A percentile compares a stretch with the other conserved stretches of the same genome.
Evolutionary conservation across 2,113 vertebrate species (phyloP).

Genomic region (Sapayoa aenigma): DNA sequence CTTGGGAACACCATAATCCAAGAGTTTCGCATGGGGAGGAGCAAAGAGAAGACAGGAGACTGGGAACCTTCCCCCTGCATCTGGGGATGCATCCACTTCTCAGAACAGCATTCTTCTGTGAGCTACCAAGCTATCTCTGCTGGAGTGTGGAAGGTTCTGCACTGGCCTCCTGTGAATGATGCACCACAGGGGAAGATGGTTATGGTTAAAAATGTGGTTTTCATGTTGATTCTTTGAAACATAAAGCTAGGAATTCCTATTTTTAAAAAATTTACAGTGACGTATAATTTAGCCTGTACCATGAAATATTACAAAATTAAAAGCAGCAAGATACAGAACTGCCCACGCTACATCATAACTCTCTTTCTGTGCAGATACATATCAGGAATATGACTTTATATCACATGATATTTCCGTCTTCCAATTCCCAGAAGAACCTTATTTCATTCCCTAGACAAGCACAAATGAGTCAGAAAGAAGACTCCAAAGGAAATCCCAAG

Average conservation of each 20-base stretch:
- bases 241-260: neutral
- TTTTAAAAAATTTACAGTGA: neutral
- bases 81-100: neutral
- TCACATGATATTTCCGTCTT: neutral
- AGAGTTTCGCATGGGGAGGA: neutral
- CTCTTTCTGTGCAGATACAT: neutral
- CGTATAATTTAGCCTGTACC: neutral
- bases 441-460: neutral
- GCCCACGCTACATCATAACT: neutral
- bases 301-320: neutral
- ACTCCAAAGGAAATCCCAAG: neutral
- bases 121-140: neutral
- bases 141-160: neutral
- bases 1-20: neutral
- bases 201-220: neutral
- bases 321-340: neutral
- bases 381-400: neutral
- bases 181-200: neutral
- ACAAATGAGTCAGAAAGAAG: neutral
- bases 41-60: neutral
- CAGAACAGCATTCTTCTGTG: neutral
- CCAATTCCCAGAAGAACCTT: neutral
- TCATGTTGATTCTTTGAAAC: neutral
- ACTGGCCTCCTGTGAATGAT: neutral
- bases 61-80: neutral